Evolutionary conservation across 2,113 vertebrate genomes (phyloP), one percentile per base, ranked within the genome.

Genomic region (Catharus fuscescens): DNA sequence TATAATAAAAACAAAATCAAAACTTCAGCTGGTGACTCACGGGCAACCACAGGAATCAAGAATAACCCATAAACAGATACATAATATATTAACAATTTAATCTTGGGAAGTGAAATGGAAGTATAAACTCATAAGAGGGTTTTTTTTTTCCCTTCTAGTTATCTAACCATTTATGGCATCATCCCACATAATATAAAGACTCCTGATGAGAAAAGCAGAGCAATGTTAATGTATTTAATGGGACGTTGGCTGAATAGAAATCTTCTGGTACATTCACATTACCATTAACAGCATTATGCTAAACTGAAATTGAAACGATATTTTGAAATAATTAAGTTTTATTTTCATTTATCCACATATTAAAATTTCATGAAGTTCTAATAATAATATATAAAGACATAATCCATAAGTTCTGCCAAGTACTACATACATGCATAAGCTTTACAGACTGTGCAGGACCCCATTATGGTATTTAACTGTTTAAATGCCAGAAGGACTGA

Each of bases 311-410:
- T 64, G 70, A 77, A 94, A 66, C 29, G 18, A 64, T 95, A 91
- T 82, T 94, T 94, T 95, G 82, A 95, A 95, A 93, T 93, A 94
- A 91, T 93, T 92, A 92, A 88, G 28, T 93, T 90, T 93, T 90
- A 95, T 93, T 93, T 95, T 94, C 64, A 90, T 94, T 96, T 92
- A 92, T 44, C 26, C 52, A 64, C 67, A 66, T 77, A 85, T 86
- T 94, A 93, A 93, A 88, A 86, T 78, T 90, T 90, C 38, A 95
- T 88, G 67, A 70, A 71, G 54, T 92, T 80, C 54, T 92, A 92
- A 87, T 87, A 92, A 65, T 70, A 79, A 69, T 71, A 57, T 32
- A 80, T 73, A 85, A 73, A 77, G 71, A 80, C 17, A 57, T 66
- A 89, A 91, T 61, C 70, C 53, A 19, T 72, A 90, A 76, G 29